These are phyloP conservation scores for Aphis gossypii DNA, from an alignment of 1,140 invertebrate species.

Conservation along the genomic window DNA sequence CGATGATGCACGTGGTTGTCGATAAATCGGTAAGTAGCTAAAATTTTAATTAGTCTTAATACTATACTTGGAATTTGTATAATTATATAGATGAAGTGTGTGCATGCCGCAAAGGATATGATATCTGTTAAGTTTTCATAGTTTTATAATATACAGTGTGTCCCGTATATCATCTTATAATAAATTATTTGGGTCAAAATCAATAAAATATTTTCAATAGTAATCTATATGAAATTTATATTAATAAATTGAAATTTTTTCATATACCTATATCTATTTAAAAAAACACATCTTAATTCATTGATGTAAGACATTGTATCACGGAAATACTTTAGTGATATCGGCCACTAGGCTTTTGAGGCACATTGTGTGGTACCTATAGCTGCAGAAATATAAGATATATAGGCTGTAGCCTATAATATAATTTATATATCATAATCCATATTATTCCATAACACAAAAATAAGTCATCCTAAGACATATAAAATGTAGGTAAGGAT, in stretches of 20 bases:
- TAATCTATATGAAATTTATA: not conserved
- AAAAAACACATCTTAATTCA: not conserved
- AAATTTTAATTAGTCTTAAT: not conserved
- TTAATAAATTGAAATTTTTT: not conserved
- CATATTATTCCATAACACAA: too few relatives aligned
- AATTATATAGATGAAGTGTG: not conserved
- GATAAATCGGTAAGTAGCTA: not conserved
- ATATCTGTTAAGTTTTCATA: too few relatives aligned
- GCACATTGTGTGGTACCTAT: not conserved
- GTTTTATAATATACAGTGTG: not conserved
- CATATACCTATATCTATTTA: too few relatives aligned
- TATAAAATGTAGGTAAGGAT: too few relatives aligned
- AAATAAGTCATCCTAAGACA: too few relatives aligned
- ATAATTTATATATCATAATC: too few relatives aligned
- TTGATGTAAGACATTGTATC: not conserved
- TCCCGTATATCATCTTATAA: not conserved
- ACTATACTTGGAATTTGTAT: not conserved
- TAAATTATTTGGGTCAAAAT: not conserved
- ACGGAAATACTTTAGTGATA: not conserved
- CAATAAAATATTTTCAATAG: not conserved
- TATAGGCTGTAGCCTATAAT: too few relatives aligned
- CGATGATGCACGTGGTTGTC: not conserved
- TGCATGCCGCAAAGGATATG: not conserved
- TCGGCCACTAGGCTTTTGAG: not conserved
- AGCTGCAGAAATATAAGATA: not conserved